phyloP scores from a whole-genome alignment of 1,140 invertebrate genomes.

The Adoxophyes honmai region DNA sequence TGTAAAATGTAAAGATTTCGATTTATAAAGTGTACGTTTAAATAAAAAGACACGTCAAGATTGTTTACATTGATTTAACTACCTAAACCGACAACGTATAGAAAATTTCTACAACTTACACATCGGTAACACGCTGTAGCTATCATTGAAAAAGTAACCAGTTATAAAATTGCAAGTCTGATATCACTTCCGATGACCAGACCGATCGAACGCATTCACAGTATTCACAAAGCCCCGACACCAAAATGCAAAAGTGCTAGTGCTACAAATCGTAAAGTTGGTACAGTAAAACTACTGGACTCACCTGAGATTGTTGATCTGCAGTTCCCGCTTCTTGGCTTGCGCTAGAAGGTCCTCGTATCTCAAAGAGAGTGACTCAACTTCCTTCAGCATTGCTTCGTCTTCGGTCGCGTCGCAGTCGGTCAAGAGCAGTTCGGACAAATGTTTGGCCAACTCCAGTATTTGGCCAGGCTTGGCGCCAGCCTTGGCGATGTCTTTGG shows the following conservation, averaged over 20 bases:
- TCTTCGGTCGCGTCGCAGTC: conserved; percentile 84
- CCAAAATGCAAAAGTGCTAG: conserved; percentile 57
- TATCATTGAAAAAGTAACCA: no score
- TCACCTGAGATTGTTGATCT: conserved; percentile 85
- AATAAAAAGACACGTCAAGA: no score
- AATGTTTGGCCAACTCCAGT: conserved; percentile 85
- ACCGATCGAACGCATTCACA: conserved; percentile 16
- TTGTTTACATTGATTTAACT: no score
- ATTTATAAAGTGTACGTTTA: no score
- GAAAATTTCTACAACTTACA: conserved; percentile 12
- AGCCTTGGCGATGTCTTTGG: conserved; percentile 66
- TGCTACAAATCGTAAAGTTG: conserved; percentile 36
- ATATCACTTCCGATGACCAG: background rate
- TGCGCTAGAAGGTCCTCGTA: conserved; percentile 84
- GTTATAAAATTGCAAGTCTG: no score
- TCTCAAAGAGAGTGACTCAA: conserved; percentile 80
- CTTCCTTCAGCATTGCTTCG: conserved; percentile 81
- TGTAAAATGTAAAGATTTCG: no score
- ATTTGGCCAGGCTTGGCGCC: conserved; percentile 64
- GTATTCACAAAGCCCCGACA: conserved; percentile 51
- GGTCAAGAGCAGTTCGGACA: conserved; percentile 84
- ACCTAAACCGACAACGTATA: no score
- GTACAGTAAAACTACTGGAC: conserved; percentile 19
- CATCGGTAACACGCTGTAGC: no score
- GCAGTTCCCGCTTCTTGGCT: conserved; percentile 85